Conservation (phyloP, 2,888 invertebrate genomes). For the Choreutis nemorana region DNA sequence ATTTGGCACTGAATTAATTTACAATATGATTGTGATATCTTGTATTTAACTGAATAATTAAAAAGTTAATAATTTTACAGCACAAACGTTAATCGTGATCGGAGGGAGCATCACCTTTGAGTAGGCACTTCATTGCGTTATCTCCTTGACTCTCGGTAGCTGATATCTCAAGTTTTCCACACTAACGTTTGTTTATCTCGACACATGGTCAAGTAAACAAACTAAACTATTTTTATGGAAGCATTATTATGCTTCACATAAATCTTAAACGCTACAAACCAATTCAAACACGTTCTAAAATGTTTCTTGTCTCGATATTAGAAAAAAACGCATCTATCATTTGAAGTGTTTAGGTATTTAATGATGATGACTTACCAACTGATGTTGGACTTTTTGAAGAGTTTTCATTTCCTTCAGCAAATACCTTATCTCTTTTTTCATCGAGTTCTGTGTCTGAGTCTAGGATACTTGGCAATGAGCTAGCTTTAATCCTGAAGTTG, state of each 20-base stretch:
- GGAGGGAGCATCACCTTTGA: constrained; percentile 43
- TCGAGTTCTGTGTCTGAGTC: constrained; percentile 77
- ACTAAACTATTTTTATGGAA: constrained; percentile 6
- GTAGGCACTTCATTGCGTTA: constrained; percentile 45
- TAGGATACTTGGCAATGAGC: constrained; percentile 83
- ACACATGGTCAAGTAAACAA: constrained; percentile 15
- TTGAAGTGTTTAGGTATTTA: not conserved
- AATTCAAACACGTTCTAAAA: no score
- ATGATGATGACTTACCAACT: constrained; percentile 63
- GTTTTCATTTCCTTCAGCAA: constrained; percentile 47
- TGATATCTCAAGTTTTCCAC: constrained; percentile 37
- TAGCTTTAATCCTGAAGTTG: constrained; percentile 70
- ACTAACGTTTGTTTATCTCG: constrained; percentile 23
- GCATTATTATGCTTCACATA: not conserved
- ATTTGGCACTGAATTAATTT: not conserved
- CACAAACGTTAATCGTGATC: constrained; percentile 4
- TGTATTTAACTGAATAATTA: not conserved
- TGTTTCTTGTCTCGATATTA: no score
- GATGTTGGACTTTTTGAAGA: constrained; percentile 74
- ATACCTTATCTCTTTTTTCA: constrained; percentile 52
- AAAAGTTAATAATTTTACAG: not conserved
- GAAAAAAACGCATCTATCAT: not conserved
- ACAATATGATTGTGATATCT: not conserved
- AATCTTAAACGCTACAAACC: not conserved
- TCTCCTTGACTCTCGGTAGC: constrained; percentile 33